Percentiles rank a stretch among this genome's conserved stretches.
These are phyloP conservation scores for Pedicia rivosa DNA, from an alignment of 2,888 invertebrate genomes.

Conservation along the genomic window DNA sequence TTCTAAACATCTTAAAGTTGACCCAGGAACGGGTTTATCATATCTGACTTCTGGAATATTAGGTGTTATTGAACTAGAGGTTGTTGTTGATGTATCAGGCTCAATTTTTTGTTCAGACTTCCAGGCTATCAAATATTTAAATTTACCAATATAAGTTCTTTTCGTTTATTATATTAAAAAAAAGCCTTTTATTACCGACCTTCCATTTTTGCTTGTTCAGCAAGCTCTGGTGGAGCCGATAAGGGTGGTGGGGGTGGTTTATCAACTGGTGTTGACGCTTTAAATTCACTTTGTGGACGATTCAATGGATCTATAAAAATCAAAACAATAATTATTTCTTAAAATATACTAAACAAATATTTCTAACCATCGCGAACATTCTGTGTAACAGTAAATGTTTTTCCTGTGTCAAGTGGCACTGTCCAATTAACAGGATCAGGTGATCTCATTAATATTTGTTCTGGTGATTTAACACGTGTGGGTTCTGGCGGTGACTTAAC, in stretches of 20 bases:
- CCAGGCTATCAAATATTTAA: slow-evolving; percentile 4
- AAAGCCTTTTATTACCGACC: slow-evolving; percentile 19
- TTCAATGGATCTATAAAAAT: slow-evolving; percentile 58
- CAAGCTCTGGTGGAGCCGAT: slow-evolving; percentile 48
- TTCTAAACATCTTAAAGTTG: slow-evolving; percentile 36
- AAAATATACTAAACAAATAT: background rate
- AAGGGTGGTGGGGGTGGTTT: slow-evolving; percentile 46
- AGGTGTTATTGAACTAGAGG: slow-evolving; percentile 5
- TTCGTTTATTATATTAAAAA: background rate
- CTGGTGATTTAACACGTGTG: slow-evolving; percentile 83
- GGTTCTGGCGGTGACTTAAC: slow-evolving; percentile 89
- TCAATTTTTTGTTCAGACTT: slow-evolving; percentile 3
- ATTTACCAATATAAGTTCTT: background rate
- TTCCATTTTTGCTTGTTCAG: slow-evolving; percentile 40
- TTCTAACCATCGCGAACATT: slow-evolving; percentile 60
- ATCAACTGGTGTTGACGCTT: slow-evolving; percentile 52
- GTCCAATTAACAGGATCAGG: slow-evolving; percentile 94
- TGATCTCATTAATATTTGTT: slow-evolving; percentile 81
- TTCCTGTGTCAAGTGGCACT: slow-evolving; percentile 82
- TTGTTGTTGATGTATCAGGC: slow-evolving; percentile 3
- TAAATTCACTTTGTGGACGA: slow-evolving; percentile 78
- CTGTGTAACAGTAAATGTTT: slow-evolving; percentile 85
- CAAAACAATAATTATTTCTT: slow-evolving; percentile 6
- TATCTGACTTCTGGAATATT: slow-evolving; percentile 10
- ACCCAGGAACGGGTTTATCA: slow-evolving; percentile 31